Evolutionary conservation across 2,888 invertebrate species (phyloP), one percentile per base, ranked within the genome.

Genomic region (Chrysolina haemoptera): DNA sequence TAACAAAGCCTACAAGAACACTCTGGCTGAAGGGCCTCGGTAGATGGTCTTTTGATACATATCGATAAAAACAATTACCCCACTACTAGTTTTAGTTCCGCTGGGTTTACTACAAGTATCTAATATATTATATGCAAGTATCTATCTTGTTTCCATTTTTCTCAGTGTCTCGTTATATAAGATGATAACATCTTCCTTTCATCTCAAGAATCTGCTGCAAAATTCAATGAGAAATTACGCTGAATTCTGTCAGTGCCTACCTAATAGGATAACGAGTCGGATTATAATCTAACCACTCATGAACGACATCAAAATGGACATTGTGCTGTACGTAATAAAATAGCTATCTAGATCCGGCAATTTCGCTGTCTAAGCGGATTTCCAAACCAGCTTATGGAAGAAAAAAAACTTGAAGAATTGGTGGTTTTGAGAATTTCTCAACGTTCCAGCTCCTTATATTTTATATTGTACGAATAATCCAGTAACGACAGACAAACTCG

Each of bases 241-340:
- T 50, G 18, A 16, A 50, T 59, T 35, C 59, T 59, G 59, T 59
- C 59, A 35, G 59, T 59, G 35, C 27, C 9, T n/a, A 10, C 59
- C 35, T 59, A 59, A 59, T 59, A 59, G 59, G 59, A 59, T 59
- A 59, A 59, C 59, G 10, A 59, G 59, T 59, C 59, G 35, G 59
- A 59, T 59, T 59, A 27, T 59, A 59, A 59, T 59, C 59, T 22
- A 35, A 59, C 27, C 59, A 27, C 27, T 27, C 27, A 27, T 59
- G 59, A 59, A 59, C n/a, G 40, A 41, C 53, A 53, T 67, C 41
- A 35, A 53, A 67, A 67, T 53, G 53, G 53, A 53, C 67, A 67
- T 53, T 67, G 67, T 65, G 65, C 65, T 46, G 46, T 27, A 20
- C 27, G 65, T 65, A 46, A 65, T 48, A 41, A 48, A 65, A 59